Evolutionary conservation across 2,797 vertebrate genomes (phyloP).

Genomic region (Sebastes wilsoni): DNA sequence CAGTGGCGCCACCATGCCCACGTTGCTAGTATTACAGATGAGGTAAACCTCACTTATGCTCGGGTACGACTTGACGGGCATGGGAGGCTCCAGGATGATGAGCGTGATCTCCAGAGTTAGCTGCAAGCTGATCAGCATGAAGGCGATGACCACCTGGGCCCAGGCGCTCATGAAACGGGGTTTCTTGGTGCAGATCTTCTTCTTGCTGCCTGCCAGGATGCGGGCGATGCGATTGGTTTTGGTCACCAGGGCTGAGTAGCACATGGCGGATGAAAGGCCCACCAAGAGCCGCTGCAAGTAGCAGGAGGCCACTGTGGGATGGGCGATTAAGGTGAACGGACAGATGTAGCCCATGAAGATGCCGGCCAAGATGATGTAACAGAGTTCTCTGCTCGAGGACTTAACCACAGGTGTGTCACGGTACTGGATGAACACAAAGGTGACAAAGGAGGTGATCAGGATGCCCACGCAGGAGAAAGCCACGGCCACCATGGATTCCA

Average conservation of each 20-base stretch:
- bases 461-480: conserved; percentile 97
- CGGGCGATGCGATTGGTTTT: conserved; percentile 99
- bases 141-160: conserved; percentile 97
- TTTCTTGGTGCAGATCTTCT: conserved; percentile 98
- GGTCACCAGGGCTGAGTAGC: conserved; percentile 96
- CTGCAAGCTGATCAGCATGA: conserved; percentile 93
- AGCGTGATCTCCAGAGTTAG: conserved; percentile 92
- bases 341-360: conserved; percentile 98
- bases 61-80: conserved; percentile 94
- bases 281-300: conserved; percentile 97
- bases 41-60: conserved; percentile 97
- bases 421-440: conserved; percentile 97
- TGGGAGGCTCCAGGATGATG: conserved; percentile 95
- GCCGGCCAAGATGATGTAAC: conserved; percentile 96
- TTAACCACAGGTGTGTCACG: conserved; percentile 98
- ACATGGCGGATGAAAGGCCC: conserved; percentile 97
- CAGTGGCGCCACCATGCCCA: conserved; percentile 95
- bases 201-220: conserved; percentile 98
- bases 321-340: conserved; percentile 96
- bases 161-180: conserved; percentile 99
- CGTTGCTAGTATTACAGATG: conserved; percentile 98
- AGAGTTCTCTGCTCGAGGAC: conserved; percentile 97
- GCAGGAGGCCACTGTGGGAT: conserved; percentile 92
- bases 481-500: conserved; percentile 96
- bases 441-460: conserved; percentile 96